Evolutionary conservation across 1,140 invertebrate species (phyloP).

Genomic region (Babylonia areolata): DNA sequence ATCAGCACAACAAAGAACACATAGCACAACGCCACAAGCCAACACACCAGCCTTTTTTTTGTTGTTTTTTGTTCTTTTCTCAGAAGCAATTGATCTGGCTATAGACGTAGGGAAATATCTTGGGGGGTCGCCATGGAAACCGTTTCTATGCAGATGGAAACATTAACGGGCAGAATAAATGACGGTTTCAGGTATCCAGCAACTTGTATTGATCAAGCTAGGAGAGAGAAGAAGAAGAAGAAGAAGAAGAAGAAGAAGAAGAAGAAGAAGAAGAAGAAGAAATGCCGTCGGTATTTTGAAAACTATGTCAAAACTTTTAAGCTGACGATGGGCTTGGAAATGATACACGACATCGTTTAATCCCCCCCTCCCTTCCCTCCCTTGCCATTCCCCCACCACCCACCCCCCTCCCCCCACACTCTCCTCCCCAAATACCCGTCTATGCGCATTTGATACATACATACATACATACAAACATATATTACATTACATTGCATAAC

Average conservation of each 20-base stretch:
- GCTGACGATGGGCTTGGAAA: background rate
- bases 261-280: too few relatives aligned
- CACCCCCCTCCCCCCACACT: background rate
- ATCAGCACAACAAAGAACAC: too few relatives aligned
- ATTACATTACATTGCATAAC: too few relatives aligned
- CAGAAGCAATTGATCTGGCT: background rate
- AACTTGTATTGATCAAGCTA: constrained; percentile 12
- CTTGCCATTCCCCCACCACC: background rate
- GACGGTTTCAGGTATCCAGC: background rate
- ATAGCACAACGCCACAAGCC: too few relatives aligned
- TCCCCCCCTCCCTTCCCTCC: background rate
- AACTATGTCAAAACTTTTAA: background rate
- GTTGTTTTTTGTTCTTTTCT: background rate
- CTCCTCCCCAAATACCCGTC: background rate
- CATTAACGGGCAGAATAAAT: constrained; percentile 6
- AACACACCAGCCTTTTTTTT: background rate
- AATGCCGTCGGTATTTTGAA: background rate
- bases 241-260: too few relatives aligned
- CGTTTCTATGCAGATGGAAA: constrained; percentile 1
- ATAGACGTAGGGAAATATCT: background rate
- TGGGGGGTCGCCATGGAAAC: background rate
- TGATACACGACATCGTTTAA: background rate
- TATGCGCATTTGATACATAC: too few relatives aligned
- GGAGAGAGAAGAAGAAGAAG: too few relatives aligned
- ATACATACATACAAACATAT: too few relatives aligned